Conservation (phyloP, 92 coral and sea anemone species). For the Palythoa caribaeorum region DNA sequence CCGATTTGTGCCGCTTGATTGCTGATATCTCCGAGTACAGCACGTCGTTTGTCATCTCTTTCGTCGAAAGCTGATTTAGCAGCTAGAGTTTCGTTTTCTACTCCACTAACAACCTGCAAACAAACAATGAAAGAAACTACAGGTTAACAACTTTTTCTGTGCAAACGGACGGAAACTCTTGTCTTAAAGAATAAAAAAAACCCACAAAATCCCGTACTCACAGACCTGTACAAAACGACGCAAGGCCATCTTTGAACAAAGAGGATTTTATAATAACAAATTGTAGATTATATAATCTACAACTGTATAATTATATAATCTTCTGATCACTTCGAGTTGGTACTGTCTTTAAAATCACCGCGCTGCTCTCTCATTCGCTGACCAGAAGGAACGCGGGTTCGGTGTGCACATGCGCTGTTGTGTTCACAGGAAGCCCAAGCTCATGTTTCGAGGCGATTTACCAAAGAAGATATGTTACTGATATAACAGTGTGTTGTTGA, state of each 20-base stretch:
- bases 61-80: slow-evolving; percentile 62
- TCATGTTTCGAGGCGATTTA: too few relatives aligned
- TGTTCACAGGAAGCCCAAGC: too few relatives aligned
- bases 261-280: slow-evolving; percentile 4
- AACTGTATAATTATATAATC: too few relatives aligned
- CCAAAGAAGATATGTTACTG: too few relatives aligned
- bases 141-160: not conserved
- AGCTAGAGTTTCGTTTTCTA: slow-evolving; percentile 72
- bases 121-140: not conserved
- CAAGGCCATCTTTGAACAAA: slow-evolving; percentile 72
- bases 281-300: too few relatives aligned
- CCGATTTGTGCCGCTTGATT: slow-evolving; percentile 71
- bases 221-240: slow-evolving; percentile 84
- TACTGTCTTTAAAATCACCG: not conserved
- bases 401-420: too few relatives aligned
- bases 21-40: slow-evolving; percentile 91
- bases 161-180: not conserved
- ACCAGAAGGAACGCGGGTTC: too few relatives aligned
- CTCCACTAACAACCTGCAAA: slow-evolving; percentile 64
- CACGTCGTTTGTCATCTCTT: slow-evolving; percentile 74
- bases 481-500: too few relatives aligned
- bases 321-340: not conserved
- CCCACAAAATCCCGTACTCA: slow-evolving; percentile 44
- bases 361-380: not conserved
- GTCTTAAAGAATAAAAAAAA: not conserved